phyloP scores from a whole-genome alignment of 2,888 invertebrate species.

The Tanypteryx hageni region DNA sequence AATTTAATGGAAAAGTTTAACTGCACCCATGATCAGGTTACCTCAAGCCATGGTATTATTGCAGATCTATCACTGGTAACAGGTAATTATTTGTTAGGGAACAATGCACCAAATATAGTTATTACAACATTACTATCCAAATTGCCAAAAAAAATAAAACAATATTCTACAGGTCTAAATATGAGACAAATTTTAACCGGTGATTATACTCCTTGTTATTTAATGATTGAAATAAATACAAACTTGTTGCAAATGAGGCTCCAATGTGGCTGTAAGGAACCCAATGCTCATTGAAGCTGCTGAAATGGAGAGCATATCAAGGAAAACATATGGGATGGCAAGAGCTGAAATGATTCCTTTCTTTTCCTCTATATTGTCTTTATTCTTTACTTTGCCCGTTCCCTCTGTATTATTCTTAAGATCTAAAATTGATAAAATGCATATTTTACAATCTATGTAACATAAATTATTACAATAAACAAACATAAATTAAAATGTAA shows the following conservation, averaged over 20 bases:
- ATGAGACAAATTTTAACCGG: background rate
- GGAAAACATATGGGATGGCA: slow-evolving; percentile 72
- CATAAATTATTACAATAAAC: background rate
- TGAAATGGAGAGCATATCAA: slow-evolving; percentile 72
- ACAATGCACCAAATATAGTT: too few species aligned
- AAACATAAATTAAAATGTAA: background rate
- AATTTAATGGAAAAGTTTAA: too few species aligned
- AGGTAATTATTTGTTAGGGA: too few species aligned
- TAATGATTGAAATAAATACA: slow-evolving; percentile 42
- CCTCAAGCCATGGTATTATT: too few species aligned
- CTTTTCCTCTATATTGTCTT: background rate
- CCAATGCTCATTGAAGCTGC: slow-evolving; percentile 74
- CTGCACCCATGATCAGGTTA: too few species aligned
- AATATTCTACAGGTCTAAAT: background rate
- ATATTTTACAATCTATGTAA: background rate
- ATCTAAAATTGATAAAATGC: background rate
- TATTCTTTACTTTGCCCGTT: background rate
- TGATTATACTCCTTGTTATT: too few species aligned
- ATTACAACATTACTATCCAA: too few species aligned
- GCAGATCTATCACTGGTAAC: too few species aligned
- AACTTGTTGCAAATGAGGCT: slow-evolving; percentile 76
- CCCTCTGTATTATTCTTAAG: background rate
- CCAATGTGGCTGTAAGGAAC: slow-evolving; percentile 78
- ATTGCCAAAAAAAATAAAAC: background rate
- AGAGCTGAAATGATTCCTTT: slow-evolving; percentile 68